Evolutionary conservation across 2,888 invertebrate genomes (phyloP).

Genomic region (Acanthoscelides obtectus): DNA sequence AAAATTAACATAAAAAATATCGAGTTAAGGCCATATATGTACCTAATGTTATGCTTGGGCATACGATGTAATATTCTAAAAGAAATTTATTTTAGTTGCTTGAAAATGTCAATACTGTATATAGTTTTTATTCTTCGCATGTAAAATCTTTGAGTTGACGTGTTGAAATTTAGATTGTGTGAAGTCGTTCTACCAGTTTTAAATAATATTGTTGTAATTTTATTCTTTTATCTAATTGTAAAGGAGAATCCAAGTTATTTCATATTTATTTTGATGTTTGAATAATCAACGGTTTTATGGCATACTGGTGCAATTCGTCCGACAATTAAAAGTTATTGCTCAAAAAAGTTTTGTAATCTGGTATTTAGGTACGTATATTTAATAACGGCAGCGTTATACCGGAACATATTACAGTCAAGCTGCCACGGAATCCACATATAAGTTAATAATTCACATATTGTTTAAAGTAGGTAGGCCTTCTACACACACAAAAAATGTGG

Average conservation of each 20-base stretch:
- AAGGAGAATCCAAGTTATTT: too few relatives aligned
- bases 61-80: conserved; percentile 13
- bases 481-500: neutral
- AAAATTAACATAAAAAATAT: conserved; percentile 24
- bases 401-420: too few relatives aligned
- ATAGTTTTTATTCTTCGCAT: conserved; percentile 10
- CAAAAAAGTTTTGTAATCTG: too few relatives aligned
- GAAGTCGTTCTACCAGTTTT: neutral
- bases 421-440: too few relatives aligned
- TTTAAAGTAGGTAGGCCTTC: neutral
- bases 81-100: neutral
- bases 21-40: conserved; percentile 26
- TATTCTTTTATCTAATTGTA: neutral
- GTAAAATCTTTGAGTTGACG: neutral
- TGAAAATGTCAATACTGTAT: conserved; percentile 15
- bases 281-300: too few relatives aligned
- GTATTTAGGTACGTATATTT: too few relatives aligned
- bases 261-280: too few relatives aligned
- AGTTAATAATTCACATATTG: too few relatives aligned
- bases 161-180: neutral
- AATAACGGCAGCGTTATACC: too few relatives aligned
- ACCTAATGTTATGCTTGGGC: conserved; percentile 27
- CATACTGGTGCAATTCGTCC: too few relatives aligned
- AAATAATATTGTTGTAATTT: neutral
- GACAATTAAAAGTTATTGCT: too few relatives aligned